These are phyloP conservation scores for Melanotaenia parkinsoni DNA, from an alignment of 2,797 vertebrate species.

Conservation along the genomic window DNA sequence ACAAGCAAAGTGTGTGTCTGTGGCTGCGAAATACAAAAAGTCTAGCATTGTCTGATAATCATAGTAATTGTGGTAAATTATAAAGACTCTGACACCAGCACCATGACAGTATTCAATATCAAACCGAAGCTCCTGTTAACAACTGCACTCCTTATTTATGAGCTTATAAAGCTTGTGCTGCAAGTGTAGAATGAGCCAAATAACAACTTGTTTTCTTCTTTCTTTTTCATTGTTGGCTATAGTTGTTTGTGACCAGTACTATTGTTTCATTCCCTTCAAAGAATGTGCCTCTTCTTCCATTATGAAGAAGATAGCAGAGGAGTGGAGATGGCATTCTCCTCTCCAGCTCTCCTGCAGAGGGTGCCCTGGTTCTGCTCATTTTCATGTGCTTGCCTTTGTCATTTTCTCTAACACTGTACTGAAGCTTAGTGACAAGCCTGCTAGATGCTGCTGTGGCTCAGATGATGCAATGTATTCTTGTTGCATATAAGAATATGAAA, in stretches of 20 bases:
- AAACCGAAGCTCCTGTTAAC: neutral
- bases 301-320: neutral
- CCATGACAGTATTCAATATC: conserved; percentile 3
- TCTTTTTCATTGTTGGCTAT: neutral
- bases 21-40: neutral
- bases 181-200: conserved; percentile 2
- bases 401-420: conserved; percentile 7
- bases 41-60: conserved; percentile 2
- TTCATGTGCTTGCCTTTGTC: neutral
- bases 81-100: neutral
- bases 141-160: conserved; percentile 3
- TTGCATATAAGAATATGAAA: conserved; percentile 29
- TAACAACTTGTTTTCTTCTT: neutral
- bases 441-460: conserved; percentile 17
- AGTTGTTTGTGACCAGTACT: neutral
- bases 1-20: neutral
- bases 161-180: conserved; percentile 6
- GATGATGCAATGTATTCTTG: conserved; percentile 32
- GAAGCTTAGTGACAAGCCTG: conserved; percentile 12
- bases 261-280: neutral
- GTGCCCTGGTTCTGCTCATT: conserved; percentile 72
- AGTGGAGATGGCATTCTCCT: neutral
- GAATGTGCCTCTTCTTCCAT: neutral
- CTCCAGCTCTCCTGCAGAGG: conserved; percentile 78
- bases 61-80: conserved; percentile 18